phyloP scores from a whole-genome alignment of 2,888 invertebrate genomes.

The Macrosiphum euphorbiae region DNA sequence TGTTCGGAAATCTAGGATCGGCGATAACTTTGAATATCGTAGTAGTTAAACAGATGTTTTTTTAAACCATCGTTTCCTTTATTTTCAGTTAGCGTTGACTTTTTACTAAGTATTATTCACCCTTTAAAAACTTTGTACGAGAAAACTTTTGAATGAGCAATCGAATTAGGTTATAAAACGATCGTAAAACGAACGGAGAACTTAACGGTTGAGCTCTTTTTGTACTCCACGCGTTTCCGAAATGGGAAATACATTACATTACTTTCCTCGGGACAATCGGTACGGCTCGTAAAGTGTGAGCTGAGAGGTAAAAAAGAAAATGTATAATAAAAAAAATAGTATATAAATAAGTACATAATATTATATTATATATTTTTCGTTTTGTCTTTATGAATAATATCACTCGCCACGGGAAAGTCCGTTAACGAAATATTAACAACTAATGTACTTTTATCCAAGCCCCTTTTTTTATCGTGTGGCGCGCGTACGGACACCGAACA shows the following conservation, averaged over 20 bases:
- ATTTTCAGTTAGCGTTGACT: conserved; percentile 19
- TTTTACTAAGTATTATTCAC: conserved; percentile 46
- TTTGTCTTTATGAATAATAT: conserved; percentile 25
- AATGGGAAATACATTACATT: conserved; percentile 35
- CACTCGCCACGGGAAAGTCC: background rate
- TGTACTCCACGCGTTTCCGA: background rate
- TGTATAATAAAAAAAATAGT: background rate
- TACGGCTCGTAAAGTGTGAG: background rate
- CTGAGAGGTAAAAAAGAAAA: background rate
- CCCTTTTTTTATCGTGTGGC: background rate
- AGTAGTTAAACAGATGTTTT: conserved; percentile 28
- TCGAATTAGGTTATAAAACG: conserved; percentile 58
- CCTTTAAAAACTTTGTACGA: conserved; percentile 54
- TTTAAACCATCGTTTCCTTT: conserved; percentile 10
- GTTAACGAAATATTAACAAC: conserved; percentile 36
- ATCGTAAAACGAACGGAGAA: conserved; percentile 30
- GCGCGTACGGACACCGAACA: conserved; percentile 10
- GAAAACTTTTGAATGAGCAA: conserved; percentile 52
- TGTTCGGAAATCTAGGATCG: background rate
- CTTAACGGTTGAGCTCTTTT: conserved; percentile 26
- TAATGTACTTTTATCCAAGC: background rate
- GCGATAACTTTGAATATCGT: conserved; percentile 23
- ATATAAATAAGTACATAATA: background rate
- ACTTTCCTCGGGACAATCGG: background rate
- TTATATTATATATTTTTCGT: background rate